Base-by-base conservation (phyloP, 2,888 invertebrate genomes). In the Odontothrips loti region DNA sequence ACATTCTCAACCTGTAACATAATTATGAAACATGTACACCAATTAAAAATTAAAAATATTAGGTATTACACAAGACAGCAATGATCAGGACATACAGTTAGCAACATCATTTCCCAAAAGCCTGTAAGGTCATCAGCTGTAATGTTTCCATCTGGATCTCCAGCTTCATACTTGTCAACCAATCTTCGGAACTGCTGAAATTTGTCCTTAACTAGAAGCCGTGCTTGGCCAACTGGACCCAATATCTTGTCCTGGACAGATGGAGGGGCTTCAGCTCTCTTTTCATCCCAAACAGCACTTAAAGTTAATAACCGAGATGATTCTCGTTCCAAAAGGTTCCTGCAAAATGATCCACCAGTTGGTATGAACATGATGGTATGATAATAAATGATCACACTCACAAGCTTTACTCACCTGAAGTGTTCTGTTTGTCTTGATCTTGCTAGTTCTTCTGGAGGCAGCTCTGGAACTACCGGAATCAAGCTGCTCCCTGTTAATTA, bases 21-120 rank as follows among this genome's bases (percentile, higher is more conserved):
- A 78, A 82, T 47, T 29, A 68, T 82, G 34, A 78, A 51, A 9
- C 23, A 68, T 23, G 1, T n/a, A n/a, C n/a, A n/a, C n/a, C n/a
- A 68, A 68, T n/a, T n/a, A 68, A n/a, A n/a, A n/a, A 68, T 23
- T 23, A n/a, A n/a, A 27, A 43, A 75, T 82, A 81, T 20, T 27
- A 15, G 20, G 17, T 81, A 43, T 43, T 43, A 43, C 34, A 43
- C 34, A 43, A 6, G 34, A 43, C 34, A 43, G 34, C 6, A 43
- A 43, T 43, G 34, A 43, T 4, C 2, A 43, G 6, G 9, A 47
- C 81, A 51, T 75, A 81, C 20, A 75, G 79, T 58, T 47, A 80
- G 51, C 79, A 80, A 43, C 78, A 94, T 91, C 92, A 95, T 93
- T 85, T 95, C 95, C 95, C 96, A 96, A 88, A 95, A 96, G 47